These are phyloP conservation scores for Tachysurus fulvidraco DNA, from an alignment of 2,113 vertebrate genomes.

Conservation along the genomic window DNA sequence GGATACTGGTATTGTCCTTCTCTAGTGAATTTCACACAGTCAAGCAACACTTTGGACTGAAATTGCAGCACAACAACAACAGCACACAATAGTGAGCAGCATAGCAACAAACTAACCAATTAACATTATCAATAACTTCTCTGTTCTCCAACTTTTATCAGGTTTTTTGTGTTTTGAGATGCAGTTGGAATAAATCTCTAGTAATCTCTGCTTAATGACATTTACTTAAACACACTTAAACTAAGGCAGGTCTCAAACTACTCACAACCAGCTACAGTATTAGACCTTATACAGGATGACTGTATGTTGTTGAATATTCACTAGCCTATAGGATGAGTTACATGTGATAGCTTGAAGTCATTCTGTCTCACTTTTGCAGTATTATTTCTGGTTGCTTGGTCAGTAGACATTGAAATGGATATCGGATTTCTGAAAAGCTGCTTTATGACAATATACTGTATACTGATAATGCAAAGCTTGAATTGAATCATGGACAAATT, in stretches of 20 bases:
- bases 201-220: not conserved
- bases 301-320: not conserved
- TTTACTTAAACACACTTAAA: not conserved
- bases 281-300: not conserved
- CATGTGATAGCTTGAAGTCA: not conserved
- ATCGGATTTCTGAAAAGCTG: not conserved
- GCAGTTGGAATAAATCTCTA: not conserved
- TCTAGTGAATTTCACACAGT: not conserved
- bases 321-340: not conserved
- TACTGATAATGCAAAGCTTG: not conserved
- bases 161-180: not conserved
- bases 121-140: no score
- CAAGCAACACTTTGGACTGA: not conserved
- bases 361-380: not conserved
- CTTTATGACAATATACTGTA: not conserved
- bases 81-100: no score
- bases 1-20: not conserved
- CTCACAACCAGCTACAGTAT: not conserved
- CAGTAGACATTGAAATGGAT: not conserved
- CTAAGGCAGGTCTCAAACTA: not conserved
- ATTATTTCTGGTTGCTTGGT: not conserved
- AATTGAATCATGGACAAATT: not conserved
- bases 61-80: no score
- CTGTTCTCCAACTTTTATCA: not conserved
- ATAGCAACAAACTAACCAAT: no score